These are phyloP conservation scores for Poicephalus gulielmi DNA, from an alignment of 2,113 vertebrate species.

Conservation along the genomic window DNA sequence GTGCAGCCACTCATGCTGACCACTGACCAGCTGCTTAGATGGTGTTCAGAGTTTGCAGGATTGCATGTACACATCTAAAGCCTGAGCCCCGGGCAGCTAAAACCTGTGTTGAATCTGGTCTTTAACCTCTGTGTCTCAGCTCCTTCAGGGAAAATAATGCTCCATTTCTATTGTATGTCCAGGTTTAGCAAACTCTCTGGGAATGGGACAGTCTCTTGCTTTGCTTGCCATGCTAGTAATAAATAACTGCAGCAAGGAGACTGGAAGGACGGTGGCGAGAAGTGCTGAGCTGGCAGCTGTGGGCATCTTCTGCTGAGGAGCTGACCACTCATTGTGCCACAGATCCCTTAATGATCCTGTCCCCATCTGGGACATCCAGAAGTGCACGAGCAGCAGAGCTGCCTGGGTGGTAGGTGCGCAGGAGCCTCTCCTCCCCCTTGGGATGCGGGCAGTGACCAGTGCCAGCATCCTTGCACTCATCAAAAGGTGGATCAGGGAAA, in stretches of 20 bases:
- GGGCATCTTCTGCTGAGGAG: background rate
- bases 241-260: background rate
- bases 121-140: background rate
- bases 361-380: background rate
- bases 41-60: background rate
- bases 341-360: background rate
- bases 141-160: background rate
- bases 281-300: background rate
- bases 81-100: background rate
- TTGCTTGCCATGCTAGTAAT: background rate
- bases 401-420: accelerated
- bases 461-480: background rate
- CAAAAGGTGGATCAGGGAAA: background rate
- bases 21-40: background rate
- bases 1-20: background rate
- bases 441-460: background rate
- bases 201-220: background rate
- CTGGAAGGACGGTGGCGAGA: accelerated
- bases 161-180: background rate
- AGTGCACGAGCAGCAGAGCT: background rate
- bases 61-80: background rate
- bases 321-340: background rate
- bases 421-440: accelerated
- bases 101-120: background rate
- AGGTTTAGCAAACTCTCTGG: background rate